Percentiles rank a stretch among this genome's conserved stretches.
phyloP scores from a whole-genome alignment of 1,140 invertebrate genomes.

The Nephila pilipes region DNA sequence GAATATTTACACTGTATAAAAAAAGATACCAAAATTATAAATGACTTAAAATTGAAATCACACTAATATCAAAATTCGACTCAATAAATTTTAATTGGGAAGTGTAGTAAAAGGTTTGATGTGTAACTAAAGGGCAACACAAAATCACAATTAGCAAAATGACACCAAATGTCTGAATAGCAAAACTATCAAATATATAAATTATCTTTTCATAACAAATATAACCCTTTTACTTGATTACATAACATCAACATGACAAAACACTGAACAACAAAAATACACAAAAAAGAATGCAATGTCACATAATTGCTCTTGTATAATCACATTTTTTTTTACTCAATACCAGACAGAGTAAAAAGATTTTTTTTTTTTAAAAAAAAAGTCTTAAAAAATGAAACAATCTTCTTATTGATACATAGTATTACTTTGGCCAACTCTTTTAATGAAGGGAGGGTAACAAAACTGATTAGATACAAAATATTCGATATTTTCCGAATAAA shows the following conservation, averaged over 20 bases:
- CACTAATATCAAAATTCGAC: neutral
- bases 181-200: neutral
- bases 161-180: neutral
- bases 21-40: neutral
- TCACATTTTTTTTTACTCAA: neutral
- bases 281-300: neutral
- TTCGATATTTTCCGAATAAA: too few species aligned
- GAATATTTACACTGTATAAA: neutral
- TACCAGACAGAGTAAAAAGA: neutral
- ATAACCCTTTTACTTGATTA: neutral
- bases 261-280: neutral
- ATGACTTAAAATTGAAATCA: neutral
- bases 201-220: conserved; percentile 5
- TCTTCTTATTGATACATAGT: too few species aligned
- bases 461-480: too few species aligned
- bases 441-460: too few species aligned
- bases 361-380: too few species aligned
- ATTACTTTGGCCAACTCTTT: too few species aligned
- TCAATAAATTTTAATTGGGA: neutral
- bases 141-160: neutral
- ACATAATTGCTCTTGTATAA: neutral
- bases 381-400: too few species aligned
- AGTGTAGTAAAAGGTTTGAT: neutral
- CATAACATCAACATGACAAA: neutral
- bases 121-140: neutral